These are phyloP conservation scores for Lycorma delicatula DNA, from an alignment of 1,140 invertebrate genomes.

Conservation along the genomic window DNA sequence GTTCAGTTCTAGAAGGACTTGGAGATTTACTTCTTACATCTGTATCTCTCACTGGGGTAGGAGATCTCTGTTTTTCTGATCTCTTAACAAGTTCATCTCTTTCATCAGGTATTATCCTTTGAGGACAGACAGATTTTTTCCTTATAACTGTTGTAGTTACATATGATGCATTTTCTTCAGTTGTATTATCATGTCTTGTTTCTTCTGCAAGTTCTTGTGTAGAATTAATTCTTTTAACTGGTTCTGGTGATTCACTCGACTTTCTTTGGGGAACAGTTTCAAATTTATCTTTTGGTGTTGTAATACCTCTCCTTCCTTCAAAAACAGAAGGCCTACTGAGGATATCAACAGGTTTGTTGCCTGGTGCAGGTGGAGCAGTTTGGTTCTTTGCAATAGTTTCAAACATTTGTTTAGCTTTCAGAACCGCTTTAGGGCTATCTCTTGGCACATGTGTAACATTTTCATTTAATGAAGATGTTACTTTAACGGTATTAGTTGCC, in stretches of 20 bases:
- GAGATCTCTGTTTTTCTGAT: too few species aligned
- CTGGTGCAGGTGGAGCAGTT: slow-evolving; percentile 13
- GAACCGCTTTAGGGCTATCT: slow-evolving; percentile 52
- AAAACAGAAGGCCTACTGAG: slow-evolving; percentile 41
- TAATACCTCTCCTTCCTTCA: slow-evolving; percentile 26
- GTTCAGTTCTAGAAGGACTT: not conserved
- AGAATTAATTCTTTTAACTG: not conserved
- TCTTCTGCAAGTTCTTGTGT: not conserved
- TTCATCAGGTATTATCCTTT: not conserved
- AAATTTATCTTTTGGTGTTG: slow-evolving; percentile 11
- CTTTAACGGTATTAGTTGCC: slow-evolving; percentile 21
- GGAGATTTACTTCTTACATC: not conserved
- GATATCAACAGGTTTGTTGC: slow-evolving; percentile 41
- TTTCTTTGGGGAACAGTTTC: slow-evolving; percentile 5
- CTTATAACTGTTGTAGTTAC: not conserved
- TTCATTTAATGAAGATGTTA: not conserved
- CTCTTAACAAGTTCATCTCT: not conserved
- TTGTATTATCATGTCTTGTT: not conserved
- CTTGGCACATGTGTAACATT: slow-evolving; percentile 41
- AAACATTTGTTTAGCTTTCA: slow-evolving; percentile 54
- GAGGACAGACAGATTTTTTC: not conserved
- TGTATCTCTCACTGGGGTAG: not conserved
- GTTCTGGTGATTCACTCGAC: not conserved
- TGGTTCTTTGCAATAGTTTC: slow-evolving; percentile 47
- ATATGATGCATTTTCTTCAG: not conserved